Evolutionary conservation across 2,888 invertebrate genomes (phyloP), one percentile per base, ranked within the genome.

Genomic region (Xylota sylvarum): DNA sequence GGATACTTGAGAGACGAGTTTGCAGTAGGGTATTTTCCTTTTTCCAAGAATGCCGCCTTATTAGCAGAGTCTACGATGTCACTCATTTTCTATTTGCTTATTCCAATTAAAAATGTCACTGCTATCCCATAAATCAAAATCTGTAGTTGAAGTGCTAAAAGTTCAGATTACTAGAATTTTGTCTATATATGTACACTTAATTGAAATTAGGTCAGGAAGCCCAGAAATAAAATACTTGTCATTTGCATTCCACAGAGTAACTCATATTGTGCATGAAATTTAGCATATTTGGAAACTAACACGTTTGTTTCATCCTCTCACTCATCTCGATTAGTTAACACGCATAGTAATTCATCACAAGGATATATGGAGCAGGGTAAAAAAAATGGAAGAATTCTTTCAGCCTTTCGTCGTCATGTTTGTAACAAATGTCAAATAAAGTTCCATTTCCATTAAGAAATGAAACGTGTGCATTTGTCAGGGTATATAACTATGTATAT

Each of bases 1-100:
- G 48, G 79, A 69, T 84, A 79, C 84, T 84, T 79, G 79, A 84
- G 60, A 60, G 62, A 78, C 37, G 60, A 60, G 55, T 55, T 58
- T 50, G 58, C 72, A 69, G 78, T 78, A 30, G 72, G 48, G 43
- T 72, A 50, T 58, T 64, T 64, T 37, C 60, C 48, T 52, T 50
- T 56, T 48, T 10, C 35, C 48, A 43, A 48, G 60, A 37, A 58
- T 30, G 12, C 60, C 60, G 12, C 10, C 9, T 40, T 43, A 43
- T 3, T n/a, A 40, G n/a, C n/a, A 12, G n/a, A 23, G 46, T 58
- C 2, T 9, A 19, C 7, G 30, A 12, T 30, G 32, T 19, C 48
- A 58, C 46, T 10, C 30, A 70, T 48, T 72, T 70, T 77, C 52
- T 69, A 79, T 72, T 72, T 79, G 60, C 67, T 77, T 67, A 50